Evolutionary conservation across 1,140 invertebrate species (phyloP).

Genomic region (Zaprionus lachaisei): DNA sequence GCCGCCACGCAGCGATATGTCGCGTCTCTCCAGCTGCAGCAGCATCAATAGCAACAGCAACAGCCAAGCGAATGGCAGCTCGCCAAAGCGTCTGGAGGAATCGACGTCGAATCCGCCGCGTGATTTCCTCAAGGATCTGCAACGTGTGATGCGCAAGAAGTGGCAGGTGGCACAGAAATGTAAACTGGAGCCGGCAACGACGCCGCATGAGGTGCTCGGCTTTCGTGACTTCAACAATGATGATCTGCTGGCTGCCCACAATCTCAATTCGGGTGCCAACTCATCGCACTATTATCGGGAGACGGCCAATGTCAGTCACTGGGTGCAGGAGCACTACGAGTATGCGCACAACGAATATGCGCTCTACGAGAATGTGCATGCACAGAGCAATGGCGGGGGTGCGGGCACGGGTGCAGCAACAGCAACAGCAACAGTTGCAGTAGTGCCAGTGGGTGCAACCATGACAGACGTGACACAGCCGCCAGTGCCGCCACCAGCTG

Average conservation of each 20-base stretch:
- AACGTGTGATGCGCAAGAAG: conserved; percentile 96
- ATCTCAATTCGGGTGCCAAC: conserved; percentile 73
- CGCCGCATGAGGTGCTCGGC: conserved; percentile 95
- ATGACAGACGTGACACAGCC: background rate
- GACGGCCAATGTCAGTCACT: conserved; percentile 93
- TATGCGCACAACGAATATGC: conserved; percentile 76
- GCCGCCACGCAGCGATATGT: conserved; percentile 90
- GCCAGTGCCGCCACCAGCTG: conserved; percentile 49
- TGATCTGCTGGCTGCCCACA: conserved; percentile 72
- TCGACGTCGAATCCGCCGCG: conserved; percentile 91
- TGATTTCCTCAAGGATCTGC: conserved; percentile 94
- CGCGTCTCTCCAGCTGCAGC: conserved; percentile 84
- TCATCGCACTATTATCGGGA: conserved; percentile 88
- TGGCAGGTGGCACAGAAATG: conserved; percentile 97
- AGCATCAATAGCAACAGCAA: conserved; percentile 19
- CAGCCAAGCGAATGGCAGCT: conserved; percentile 69
- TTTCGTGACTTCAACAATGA: conserved; percentile 89
- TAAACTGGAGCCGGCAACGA: conserved; percentile 92
- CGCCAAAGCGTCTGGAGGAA: conserved; percentile 90
- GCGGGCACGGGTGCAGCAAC: background rate
- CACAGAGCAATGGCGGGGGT: conserved; percentile 59
- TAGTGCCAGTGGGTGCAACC: background rate
- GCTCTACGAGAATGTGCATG: conserved; percentile 84
- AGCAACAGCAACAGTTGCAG: background rate
- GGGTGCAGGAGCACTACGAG: conserved; percentile 95